These are phyloP conservation scores for Petrocephalus sullivani DNA, from an alignment of 2,797 vertebrate genomes.

Conservation along the genomic window DNA sequence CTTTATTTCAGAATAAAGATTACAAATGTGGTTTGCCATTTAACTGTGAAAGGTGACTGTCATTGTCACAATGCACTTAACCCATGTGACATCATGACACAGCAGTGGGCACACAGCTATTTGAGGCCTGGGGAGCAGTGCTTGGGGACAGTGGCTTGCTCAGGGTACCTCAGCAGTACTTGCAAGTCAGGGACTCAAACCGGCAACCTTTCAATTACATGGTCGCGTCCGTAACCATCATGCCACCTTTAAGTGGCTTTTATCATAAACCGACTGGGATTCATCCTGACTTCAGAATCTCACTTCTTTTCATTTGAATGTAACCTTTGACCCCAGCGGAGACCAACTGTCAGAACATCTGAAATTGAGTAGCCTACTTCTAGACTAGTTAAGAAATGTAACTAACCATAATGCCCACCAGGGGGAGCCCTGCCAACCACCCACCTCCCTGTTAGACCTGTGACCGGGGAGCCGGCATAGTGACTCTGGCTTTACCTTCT, in stretches of 20 bases:
- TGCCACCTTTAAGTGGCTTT: neutral
- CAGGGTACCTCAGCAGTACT: no score
- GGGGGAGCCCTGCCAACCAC: neutral
- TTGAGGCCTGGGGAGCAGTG: no score
- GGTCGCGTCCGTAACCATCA: no score
- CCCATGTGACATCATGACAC: no score
- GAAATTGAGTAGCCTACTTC: neutral
- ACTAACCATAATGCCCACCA: neutral
- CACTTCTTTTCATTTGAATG: neutral
- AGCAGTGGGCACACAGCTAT: no score
- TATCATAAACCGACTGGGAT: neutral
- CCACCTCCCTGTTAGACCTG: neutral
- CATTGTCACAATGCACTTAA: no score
- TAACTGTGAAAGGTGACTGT: neutral
- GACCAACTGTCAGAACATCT: neutral
- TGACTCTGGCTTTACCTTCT: slow-evolving; percentile 47
- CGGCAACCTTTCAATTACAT: no score
- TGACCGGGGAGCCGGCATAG: neutral
- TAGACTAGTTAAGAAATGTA: neutral
- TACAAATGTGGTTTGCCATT: neutral
- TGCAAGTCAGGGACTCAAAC: no score
- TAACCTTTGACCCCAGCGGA: neutral
- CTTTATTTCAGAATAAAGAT: neutral
- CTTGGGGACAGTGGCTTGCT: no score
- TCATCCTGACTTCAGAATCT: slow-evolving; percentile 12